phyloP scores from a whole-genome alignment of 2,113 vertebrate species.

The Zootoca vivipara region DNA sequence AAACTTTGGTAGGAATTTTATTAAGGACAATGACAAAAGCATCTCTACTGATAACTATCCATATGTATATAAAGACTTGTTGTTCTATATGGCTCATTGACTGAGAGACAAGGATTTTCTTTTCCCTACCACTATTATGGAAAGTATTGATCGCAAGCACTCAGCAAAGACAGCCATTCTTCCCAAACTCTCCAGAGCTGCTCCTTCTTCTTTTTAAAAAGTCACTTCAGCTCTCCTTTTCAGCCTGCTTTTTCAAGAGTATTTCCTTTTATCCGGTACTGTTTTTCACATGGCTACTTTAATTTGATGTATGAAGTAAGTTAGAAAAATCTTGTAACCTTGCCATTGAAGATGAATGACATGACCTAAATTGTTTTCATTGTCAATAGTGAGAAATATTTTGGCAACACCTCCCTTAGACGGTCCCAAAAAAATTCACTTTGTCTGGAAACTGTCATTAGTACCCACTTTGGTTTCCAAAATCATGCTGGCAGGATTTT shows the following conservation, averaged over 20 bases:
- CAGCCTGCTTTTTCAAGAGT: neutral
- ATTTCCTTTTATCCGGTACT: neutral
- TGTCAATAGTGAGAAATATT: neutral
- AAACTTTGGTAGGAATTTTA: neutral
- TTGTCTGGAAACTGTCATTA: slow-evolving; percentile 9
- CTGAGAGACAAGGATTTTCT: neutral
- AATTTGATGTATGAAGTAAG: neutral
- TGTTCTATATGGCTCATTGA: neutral
- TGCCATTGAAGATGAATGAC: neutral
- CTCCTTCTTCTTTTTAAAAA: neutral
- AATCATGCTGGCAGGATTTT: neutral
- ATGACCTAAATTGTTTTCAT: slow-evolving; percentile 24
- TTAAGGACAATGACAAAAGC: neutral
- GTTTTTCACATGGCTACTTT: neutral
- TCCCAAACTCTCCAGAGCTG: neutral
- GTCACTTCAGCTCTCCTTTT: neutral
- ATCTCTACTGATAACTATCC: neutral
- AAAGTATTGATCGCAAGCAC: neutral
- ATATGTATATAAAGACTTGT: neutral
- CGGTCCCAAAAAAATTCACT: slow-evolving; percentile 20
- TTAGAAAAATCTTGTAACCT: neutral
- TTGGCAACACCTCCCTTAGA: neutral
- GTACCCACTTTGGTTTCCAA: neutral
- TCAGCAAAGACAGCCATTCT: neutral
- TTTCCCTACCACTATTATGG: neutral